A percentile compares a stretch with the other conserved stretches of the same genome.
phyloP scores from a whole-genome alignment of 2,113 vertebrate genomes.

The Strix aluco region DNA sequence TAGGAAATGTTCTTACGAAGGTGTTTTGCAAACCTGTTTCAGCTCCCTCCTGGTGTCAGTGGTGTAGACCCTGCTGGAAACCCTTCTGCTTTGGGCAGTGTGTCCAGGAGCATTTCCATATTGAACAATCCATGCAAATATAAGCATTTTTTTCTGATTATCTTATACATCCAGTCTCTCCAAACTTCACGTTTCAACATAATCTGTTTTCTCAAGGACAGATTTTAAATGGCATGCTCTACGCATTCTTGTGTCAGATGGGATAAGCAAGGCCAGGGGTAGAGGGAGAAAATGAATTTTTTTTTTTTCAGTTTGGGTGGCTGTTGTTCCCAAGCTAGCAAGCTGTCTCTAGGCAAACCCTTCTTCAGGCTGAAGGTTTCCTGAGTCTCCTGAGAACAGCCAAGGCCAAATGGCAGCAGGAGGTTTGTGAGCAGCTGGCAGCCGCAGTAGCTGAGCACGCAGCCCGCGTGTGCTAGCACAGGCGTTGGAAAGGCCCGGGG shows the following conservation, averaged over 20 bases:
- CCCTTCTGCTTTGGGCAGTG: not conserved
- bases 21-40: not conserved
- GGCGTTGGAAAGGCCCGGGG: rapidly evolving
- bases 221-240: not conserved
- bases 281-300: too few relatives aligned
- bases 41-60: not conserved
- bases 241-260: rapidly evolving
- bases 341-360: not conserved
- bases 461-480: not conserved
- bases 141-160: not conserved
- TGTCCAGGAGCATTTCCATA: not conserved
- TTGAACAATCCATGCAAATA: not conserved
- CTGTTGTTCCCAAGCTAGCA: not conserved
- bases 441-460: not conserved
- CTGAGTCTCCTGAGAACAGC: not conserved
- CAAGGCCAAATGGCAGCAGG: not conserved
- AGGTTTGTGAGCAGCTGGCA: not conserved
- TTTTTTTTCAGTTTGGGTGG: not conserved
- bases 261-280: not conserved
- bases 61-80: not conserved
- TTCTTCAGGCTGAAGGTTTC: not conserved
- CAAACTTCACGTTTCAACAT: not conserved
- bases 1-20: not conserved
- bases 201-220: not conserved
- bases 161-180: not conserved